These are phyloP conservation scores for Ochropleura leucogaster DNA, from an alignment of 2,888 invertebrate species.

Conservation along the genomic window DNA sequence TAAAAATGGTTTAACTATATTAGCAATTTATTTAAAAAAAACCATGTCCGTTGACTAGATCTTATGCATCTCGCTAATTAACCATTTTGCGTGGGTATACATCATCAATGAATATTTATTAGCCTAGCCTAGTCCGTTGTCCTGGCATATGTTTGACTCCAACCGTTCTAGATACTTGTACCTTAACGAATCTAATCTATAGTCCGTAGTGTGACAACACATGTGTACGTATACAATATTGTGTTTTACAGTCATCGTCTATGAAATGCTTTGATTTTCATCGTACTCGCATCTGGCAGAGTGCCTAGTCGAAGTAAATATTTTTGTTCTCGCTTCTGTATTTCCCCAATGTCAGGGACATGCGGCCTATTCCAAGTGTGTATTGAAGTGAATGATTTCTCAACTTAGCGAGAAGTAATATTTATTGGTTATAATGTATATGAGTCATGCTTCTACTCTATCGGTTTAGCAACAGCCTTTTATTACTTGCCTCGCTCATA, in stretches of 20 bases:
- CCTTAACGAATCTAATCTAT: slow-evolving; percentile 7
- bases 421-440: slow-evolving; percentile 48
- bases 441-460: slow-evolving; percentile 58
- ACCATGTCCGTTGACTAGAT: slow-evolving; percentile 10
- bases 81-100: slow-evolving; percentile 19
- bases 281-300: slow-evolving; percentile 64
- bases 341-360: slow-evolving; percentile 70
- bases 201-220: background rate
- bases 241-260: slow-evolving; percentile 29
- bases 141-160: slow-evolving; percentile 29
- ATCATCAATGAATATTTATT: slow-evolving; percentile 21
- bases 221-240: background rate
- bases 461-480: slow-evolving; percentile 59
- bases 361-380: slow-evolving; percentile 29
- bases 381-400: slow-evolving; percentile 54
- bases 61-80: slow-evolving; percentile 5
- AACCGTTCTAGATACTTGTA: slow-evolving; percentile 30
- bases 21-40: slow-evolving; percentile 11
- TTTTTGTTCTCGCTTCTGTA: slow-evolving; percentile 63
- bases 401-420: slow-evolving; percentile 55
- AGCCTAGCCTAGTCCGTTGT: slow-evolving; percentile 13
- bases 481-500: slow-evolving; percentile 56
- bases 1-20: background rate
- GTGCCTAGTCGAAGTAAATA: slow-evolving; percentile 68
- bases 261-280: slow-evolving; percentile 40